Base-by-base conservation (phyloP, 1,140 invertebrate species). In the Magallana angulata region DNA sequence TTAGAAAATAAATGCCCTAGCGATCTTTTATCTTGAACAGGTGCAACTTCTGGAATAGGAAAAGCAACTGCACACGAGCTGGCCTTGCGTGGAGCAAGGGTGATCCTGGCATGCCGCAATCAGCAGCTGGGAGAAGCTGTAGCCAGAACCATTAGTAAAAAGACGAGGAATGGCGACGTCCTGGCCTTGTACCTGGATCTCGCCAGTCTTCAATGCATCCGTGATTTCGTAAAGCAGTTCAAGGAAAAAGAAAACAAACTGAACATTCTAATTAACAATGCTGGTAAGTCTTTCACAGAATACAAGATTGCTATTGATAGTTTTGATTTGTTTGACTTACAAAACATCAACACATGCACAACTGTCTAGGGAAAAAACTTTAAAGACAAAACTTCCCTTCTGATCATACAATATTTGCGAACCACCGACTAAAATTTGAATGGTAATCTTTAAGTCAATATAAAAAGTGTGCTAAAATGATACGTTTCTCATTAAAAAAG, bases 231-330 rank as follows among this genome's bases (percentile, higher is more conserved):
- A 2, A 89, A 92, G 9, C 90, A 92, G 3, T 92, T 95, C 62
- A 88, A 90, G 82, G 48, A 86, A 30, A 88, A 90, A n/a, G 93
- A 94, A 76, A 90, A 88, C 18, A 84, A 81, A 57, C 85, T 94
- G 16, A 91, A 94, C 87, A 86, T 94, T 7, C 90, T 95, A 16
- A 92, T 95, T 9, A 95, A 95, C 90, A 95, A 95, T 90, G 94
- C 93, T 85, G 94, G 94, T 95, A 87, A 87, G 18, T 8, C 4
- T 11, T 30, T 30, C 36, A 48, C 1, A 48, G 2, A 48, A 48
- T 48, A 48, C 36, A 48, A 48, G 3, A 48, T 48, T 48, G 36
- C 5, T 48, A 48, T 48, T 4, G 36, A 48, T 5, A 48, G 36
- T 48, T 48, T 48, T 48, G 36, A 48, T 4, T 48, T 48, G 0